Evolutionary conservation across 1,140 invertebrate genomes (phyloP).

Genomic region (Drosophila pallidifrons): DNA sequence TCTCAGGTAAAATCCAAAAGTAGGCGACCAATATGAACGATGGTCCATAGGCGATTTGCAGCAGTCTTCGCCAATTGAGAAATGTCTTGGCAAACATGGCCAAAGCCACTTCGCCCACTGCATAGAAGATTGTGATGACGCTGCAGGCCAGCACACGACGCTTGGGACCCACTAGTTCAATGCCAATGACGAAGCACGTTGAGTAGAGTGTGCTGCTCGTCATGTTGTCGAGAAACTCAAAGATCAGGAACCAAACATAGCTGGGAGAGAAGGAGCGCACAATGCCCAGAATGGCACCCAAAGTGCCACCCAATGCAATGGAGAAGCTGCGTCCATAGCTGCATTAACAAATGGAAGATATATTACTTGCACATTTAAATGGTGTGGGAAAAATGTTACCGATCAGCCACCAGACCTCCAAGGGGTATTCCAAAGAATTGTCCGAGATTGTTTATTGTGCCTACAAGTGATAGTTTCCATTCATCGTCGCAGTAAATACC

Average conservation of each 20-base stretch:
- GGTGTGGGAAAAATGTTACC: slow-evolving; percentile 72
- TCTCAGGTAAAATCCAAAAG: slow-evolving; percentile 88
- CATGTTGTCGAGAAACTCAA: slow-evolving; percentile 89
- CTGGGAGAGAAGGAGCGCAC: slow-evolving; percentile 88
- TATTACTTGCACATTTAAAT: not conserved
- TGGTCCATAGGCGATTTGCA: slow-evolving; percentile 89
- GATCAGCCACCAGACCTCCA: slow-evolving; percentile 89
- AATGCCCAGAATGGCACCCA: slow-evolving; percentile 87
- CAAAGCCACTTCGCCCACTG: slow-evolving; percentile 89
- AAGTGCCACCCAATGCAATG: slow-evolving; percentile 86
- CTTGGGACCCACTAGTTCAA: slow-evolving; percentile 91
- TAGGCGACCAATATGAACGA: slow-evolving; percentile 88
- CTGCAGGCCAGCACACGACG: slow-evolving; percentile 91
- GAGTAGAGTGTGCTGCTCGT: slow-evolving; percentile 88
- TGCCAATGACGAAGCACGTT: slow-evolving; percentile 88
- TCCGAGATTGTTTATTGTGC: slow-evolving; percentile 90
- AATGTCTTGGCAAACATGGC: slow-evolving; percentile 89
- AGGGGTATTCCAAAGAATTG: slow-evolving; percentile 90
- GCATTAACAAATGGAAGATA: not conserved
- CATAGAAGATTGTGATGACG: slow-evolving; percentile 89
- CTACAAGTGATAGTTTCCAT: slow-evolving; percentile 90
- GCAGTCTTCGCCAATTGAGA: slow-evolving; percentile 89
- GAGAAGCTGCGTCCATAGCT: slow-evolving; percentile 89
- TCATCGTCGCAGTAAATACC: slow-evolving; percentile 84
- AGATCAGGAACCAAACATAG: slow-evolving; percentile 87